Base-by-base conservation (phyloP, 1,140 invertebrate species). In the Metopolophium dirhodum region DNA sequence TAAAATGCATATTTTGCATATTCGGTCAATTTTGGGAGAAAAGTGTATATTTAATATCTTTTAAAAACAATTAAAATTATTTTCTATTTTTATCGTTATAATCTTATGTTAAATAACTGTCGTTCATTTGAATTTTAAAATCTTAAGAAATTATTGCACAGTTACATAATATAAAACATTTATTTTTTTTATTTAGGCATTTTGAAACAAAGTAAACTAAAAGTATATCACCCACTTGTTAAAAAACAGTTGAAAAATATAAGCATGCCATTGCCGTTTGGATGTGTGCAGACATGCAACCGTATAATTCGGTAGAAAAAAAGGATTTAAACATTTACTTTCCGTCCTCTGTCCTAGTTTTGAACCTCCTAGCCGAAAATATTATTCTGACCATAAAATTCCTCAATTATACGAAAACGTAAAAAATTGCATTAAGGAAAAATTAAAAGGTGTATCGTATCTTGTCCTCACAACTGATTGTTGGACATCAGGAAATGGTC, bases 331-430 rank as follows among this genome's bases (percentile, higher is more conserved):
- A 61, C 35, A 83, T 83, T 83, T 83, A 83, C 20, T 83, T 6
- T 83, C 35, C 0, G 35, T 83, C 35, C 6, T 83, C 1, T 83
- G 82, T 83, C 82, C 82, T 23, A 41, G 6, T 23, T 83, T 83
- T 83, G 37, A 83, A 83, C 4, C 6, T 6, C 82, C 82, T 7
- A 83, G 82, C 82, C 1, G 35, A 23, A 83, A 83, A 23, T 83
- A 83, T 23, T 41, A 23, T 83, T 83, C 82, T 37, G 82, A 83
- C 82, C 35, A 83, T 83, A 83, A 83, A 23, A 83, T 83, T 83
- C 82, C 82, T 41, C 82, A 83, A 83, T 23, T 41, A 7, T 83
- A 83, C 7, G 82, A 83, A 41, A 3, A 23, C 6, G 35, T 83
- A 41, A 37, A 23, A 83, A 83, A 41, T 7, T 83, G 82, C 6